phyloP scores from a whole-genome alignment of 2,113 vertebrate genomes.

The Amblyornis subalaris region DNA sequence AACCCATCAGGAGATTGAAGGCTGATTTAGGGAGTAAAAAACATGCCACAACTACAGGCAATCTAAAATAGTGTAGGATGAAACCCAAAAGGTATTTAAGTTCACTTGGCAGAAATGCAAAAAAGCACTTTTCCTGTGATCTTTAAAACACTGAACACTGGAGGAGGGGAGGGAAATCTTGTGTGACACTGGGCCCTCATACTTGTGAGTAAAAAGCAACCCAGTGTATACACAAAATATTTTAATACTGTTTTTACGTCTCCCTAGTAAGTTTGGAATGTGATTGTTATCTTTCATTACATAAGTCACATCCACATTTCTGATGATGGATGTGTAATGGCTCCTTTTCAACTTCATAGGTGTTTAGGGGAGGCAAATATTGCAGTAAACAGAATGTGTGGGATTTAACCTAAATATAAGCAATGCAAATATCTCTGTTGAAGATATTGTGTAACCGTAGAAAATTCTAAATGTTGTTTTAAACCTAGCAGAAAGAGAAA shows the following conservation, averaged over 20 bases:
- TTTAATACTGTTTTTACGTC: background rate
- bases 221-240: background rate
- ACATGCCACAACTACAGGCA: background rate
- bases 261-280: slow-evolving; percentile 3
- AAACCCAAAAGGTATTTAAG: slow-evolving; percentile 5
- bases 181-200: background rate
- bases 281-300: slow-evolving; percentile 29
- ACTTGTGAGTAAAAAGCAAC: background rate
- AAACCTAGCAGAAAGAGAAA: slow-evolving; percentile 51
- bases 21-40: background rate
- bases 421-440: background rate
- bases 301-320: slow-evolving; percentile 7
- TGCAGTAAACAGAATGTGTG: slow-evolving; percentile 5
- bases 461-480: slow-evolving; percentile 42
- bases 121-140: background rate
- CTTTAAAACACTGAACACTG: background rate
- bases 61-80: background rate
- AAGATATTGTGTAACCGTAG: background rate
- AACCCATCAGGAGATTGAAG: background rate
- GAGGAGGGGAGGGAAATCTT: background rate
- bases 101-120: background rate
- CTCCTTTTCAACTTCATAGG: slow-evolving; percentile 26
- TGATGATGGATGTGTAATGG: background rate
- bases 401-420: slow-evolving; percentile 21
- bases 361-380: slow-evolving; percentile 27